Evolutionary conservation across 2,888 invertebrate genomes (phyloP), one percentile per base, ranked within the genome.

Genomic region (Drosophila ustulata): DNA sequence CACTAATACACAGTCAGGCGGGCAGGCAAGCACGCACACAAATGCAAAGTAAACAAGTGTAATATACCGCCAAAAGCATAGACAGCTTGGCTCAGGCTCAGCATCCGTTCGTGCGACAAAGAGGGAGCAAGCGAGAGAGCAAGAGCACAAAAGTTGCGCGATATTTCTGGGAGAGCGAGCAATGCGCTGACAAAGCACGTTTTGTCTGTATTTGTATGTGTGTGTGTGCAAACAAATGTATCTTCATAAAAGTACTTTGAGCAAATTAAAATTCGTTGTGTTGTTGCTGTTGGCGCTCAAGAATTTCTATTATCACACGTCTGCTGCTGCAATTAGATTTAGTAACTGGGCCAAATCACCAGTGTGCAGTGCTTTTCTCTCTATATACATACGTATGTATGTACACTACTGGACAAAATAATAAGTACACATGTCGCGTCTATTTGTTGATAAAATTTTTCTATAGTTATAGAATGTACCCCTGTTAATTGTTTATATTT

Each of bases 1-100:
- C 37, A 37, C 37, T 18, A 41, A 41, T 47, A 50, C 47, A 47
- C 52, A 59, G 11, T 9, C 62, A 61, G 34, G 4, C 5, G n/a
- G 37, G 11, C 62, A 61, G 37, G 11, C n/a, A 37, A 5, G 37
- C 59, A 51, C 51, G 39, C 59, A 61, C 50, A 66, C 51, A 65
- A 49, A 53, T 43, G 39, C 58, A 66, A 82, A 69, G 80, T 83
- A 83, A 89, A 87, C 85, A 84, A 76, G 85, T 84, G 82, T 81
- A 71, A 70, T 66, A 49, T 84, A 80, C 88, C 84, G 88, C 89
- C 83, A 83, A 89, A 83, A 89, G 89, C 88, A 88, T 74, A 89
- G 89, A 89, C 88, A 71, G 89, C 89, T 89, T 83, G 84, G 89
- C 89, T 88, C 85, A 71, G 75, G 62, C 62, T 47, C 69, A 73